phyloP scores from a whole-genome alignment of 2,888 invertebrate species.

The Agrotis ipsilon region DNA sequence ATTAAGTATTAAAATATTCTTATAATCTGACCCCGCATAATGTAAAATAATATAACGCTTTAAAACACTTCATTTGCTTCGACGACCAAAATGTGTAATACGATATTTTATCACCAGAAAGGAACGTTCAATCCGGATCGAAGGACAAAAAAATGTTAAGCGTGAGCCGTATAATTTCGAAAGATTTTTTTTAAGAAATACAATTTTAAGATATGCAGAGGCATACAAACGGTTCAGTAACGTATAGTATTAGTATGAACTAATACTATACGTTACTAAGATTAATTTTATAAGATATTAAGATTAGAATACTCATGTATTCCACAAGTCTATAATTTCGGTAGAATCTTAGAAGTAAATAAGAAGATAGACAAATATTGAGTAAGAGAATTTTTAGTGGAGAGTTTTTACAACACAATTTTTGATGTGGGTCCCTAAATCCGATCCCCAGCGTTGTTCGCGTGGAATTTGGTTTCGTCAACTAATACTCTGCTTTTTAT shows the following conservation, averaged over 20 bases:
- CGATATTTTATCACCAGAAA: conserved; percentile 74
- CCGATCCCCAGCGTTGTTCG: conserved; percentile 57
- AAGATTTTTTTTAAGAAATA: conserved; percentile 3
- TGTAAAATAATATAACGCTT: conserved; percentile 60
- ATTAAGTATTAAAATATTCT: conserved; percentile 36
- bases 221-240: not conserved
- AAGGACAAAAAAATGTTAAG: conserved; percentile 69
- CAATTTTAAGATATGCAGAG: not conserved
- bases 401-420: not conserved
- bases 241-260: not conserved
- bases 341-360: not conserved
- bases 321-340: no score
- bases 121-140: conserved; percentile 73
- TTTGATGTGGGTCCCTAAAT: conserved; percentile 34
- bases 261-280: no score
- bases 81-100: conserved; percentile 71
- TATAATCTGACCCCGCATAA: conserved; percentile 36
- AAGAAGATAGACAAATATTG: not conserved
- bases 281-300: no score
- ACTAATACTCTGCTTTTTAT: conserved; percentile 72
- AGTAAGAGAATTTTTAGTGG: not conserved
- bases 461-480: conserved; percentile 73
- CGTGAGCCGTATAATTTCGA: conserved; percentile 20
- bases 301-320: no score
- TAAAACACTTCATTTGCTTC: conserved; percentile 66